Base-by-base conservation (phyloP, 2,797 vertebrate species). In the Neolamprologus multifasciatus region DNA sequence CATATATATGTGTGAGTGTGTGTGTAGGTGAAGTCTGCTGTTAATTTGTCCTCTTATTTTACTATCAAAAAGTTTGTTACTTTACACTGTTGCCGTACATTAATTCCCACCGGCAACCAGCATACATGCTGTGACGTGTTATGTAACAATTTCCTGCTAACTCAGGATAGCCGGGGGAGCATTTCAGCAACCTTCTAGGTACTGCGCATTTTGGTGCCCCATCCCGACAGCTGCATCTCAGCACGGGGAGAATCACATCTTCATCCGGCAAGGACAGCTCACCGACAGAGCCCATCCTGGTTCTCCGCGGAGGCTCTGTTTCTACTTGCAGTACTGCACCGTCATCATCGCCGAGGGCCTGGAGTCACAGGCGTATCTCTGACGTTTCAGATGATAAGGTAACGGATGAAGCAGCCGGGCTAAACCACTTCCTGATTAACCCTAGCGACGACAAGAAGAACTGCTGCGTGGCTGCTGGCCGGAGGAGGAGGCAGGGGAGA, bases 381-480 rank as follows among this genome's bases (percentile, higher is more conserved):
- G 62, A 13, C 5, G 51, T 43, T 43, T 80, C n/a, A 48, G 36
- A 8, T 51, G 76, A 80, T n/a, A 31, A 17, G 52, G 62, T 19
- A 48, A 59, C 16, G 59, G 67, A 36, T 69, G 40, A 36, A 57
- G 23, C 52, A 67, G n/a, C 50, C 36, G 48, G 33, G 21, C 55
- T 23, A 85, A 90, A 87, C 84, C 91, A 96, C 96, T 97, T 97
- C 95, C 96, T 96, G 95, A 88, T 92, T 77, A 86, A 86, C 89
- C 92, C 92, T 92, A 92, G 87, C 88, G 95, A 89, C 83, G 88
- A 88, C 23, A 84, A 82, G 91, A 76, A 91, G 95, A 96, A 95
- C 90, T 96, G 95, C 96, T 96, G 95, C 96, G 92, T 83, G 92
- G 87, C 92, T 81, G 80, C 52, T 36, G 52, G 40, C 7, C 12